phyloP scores from a whole-genome alignment of 2,797 vertebrate genomes.

The Valencia hispanica region DNA sequence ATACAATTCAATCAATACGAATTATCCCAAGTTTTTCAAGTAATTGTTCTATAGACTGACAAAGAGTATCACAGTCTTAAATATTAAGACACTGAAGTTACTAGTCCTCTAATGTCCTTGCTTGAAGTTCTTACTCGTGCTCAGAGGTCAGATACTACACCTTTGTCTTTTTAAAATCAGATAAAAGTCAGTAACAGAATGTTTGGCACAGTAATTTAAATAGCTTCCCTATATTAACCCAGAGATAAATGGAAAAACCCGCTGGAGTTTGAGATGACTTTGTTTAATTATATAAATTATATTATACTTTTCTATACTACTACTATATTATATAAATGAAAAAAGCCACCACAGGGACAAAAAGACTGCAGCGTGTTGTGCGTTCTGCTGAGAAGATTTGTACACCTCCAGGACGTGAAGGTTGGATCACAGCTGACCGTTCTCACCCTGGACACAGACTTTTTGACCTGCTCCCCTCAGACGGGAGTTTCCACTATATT shows the following conservation, averaged over 20 bases:
- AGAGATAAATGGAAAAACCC: constrained; percentile 20
- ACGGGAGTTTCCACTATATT: too few relatives aligned
- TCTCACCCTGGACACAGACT: too few relatives aligned
- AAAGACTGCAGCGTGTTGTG: too few relatives aligned
- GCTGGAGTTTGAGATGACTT: constrained; percentile 28
- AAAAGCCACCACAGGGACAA: too few relatives aligned
- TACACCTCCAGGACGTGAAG: too few relatives aligned
- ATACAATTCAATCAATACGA: constrained; percentile 5
- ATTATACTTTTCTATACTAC: too few relatives aligned
- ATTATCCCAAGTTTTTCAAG: constrained; percentile 22
- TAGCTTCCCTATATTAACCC: constrained; percentile 33
- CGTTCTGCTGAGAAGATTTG: too few relatives aligned
- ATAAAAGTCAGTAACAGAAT: constrained; percentile 41
- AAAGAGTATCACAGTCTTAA: constrained; percentile 34
- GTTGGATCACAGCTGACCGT: too few relatives aligned
- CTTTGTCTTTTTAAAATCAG: constrained; percentile 29
- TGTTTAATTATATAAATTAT: constrained; percentile 29
- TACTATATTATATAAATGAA: too few relatives aligned
- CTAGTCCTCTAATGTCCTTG: constrained; percentile 10
- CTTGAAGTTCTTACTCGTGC: constrained; percentile 11
- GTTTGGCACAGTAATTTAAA: constrained; percentile 68
- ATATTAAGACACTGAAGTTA: constrained; percentile 15
- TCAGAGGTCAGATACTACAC: constrained; percentile 13
- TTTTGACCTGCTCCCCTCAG: too few relatives aligned
- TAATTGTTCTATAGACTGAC: constrained; percentile 17